Conservation (phyloP, 2,113 vertebrate species). For the Siniperca knerii region DNA sequence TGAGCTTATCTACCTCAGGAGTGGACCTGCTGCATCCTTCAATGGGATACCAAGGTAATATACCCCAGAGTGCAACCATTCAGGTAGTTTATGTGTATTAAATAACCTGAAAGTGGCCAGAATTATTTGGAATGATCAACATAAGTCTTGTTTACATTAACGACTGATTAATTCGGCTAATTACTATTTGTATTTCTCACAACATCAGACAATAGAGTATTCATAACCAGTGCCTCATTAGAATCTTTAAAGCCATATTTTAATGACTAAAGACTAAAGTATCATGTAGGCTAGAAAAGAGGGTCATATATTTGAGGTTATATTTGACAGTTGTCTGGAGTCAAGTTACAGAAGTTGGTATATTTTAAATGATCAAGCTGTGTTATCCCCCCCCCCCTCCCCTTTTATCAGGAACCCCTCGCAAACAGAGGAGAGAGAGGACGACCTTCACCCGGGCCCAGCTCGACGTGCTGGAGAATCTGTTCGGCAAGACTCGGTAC, state of each 20-base stretch:
- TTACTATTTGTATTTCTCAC: not conserved
- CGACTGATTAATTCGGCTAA: not conserved
- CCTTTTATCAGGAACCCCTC: constrained; percentile 89
- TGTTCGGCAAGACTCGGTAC: constrained; percentile 97
- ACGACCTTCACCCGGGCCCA: constrained; percentile 97
- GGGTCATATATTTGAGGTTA: not conserved
- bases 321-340: not conserved
- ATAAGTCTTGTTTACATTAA: not conserved
- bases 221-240: not conserved
- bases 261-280: not conserved
- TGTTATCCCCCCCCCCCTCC: not conserved
- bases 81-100: not conserved
- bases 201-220: not conserved
- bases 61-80: not conserved
- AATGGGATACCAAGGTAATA: constrained; percentile 97
- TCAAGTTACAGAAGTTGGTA: not conserved
- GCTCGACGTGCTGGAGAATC: constrained; percentile 94
- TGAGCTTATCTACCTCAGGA: constrained; percentile 96
- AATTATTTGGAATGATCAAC: too few relatives aligned
- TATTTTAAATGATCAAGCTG: not conserved
- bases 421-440: constrained; percentile 96
- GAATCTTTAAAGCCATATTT: not conserved
- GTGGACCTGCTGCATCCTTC: constrained; percentile 98
- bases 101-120: not conserved
- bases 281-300: not conserved